Conservation (phyloP, 2,113 vertebrate genomes). For the Calidris pygmaea region DNA sequence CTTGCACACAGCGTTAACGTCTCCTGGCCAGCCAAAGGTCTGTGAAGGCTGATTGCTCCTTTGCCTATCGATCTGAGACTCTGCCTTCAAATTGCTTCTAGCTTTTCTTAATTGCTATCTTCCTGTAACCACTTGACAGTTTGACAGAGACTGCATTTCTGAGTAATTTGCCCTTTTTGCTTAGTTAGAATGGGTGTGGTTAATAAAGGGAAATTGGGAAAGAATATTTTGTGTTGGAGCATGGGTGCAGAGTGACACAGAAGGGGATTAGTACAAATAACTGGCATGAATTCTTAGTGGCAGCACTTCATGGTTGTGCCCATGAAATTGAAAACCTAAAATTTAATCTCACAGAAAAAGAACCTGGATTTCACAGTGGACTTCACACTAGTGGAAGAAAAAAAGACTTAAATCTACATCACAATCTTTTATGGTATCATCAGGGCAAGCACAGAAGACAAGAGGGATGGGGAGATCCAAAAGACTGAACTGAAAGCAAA, state of each 20-base stretch:
- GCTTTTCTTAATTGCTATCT: constrained; percentile 45
- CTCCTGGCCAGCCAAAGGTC: not conserved
- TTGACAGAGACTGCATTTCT: constrained; percentile 1
- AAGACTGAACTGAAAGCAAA: not conserved
- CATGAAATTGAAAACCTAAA: not conserved
- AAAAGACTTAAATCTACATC: not conserved
- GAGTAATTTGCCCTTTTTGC: not conserved
- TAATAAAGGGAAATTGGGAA: not conserved
- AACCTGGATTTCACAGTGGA: not conserved
- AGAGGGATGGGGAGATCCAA: not conserved
- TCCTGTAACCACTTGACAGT: constrained; percentile 20
- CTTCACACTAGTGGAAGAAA: not conserved
- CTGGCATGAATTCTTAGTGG: not conserved
- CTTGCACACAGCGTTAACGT: not conserved
- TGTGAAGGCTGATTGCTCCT: not conserved
- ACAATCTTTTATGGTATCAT: not conserved
- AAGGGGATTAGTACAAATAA: not conserved
- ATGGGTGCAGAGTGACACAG: not conserved
- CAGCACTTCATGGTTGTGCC: not conserved
- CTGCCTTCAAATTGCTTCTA: constrained; percentile 39
- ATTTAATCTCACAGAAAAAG: not conserved
- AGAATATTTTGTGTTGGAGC: not conserved
- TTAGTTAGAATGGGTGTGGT: not conserved
- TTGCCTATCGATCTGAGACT: not conserved
- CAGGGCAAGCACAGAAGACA: not conserved